A percentile compares a stretch with the other conserved stretches of the same genome.
These are phyloP conservation scores for Thera britannica DNA, from an alignment of 2,888 invertebrate species.

Conservation along the genomic window DNA sequence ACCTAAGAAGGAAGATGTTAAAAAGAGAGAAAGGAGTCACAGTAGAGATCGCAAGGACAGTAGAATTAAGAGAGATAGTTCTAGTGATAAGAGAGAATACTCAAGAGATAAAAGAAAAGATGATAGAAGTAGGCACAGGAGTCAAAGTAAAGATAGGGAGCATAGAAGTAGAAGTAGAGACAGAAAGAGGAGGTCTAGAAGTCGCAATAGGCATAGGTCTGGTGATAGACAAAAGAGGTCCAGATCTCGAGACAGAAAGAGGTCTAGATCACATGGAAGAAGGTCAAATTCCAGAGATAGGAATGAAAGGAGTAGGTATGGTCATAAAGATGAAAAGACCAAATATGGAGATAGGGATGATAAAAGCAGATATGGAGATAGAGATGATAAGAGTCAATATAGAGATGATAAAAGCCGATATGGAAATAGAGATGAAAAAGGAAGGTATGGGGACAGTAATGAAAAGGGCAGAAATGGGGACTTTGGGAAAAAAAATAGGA, in stretches of 20 bases:
- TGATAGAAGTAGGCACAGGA: conserved; percentile 54
- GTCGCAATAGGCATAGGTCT: conserved; percentile 45
- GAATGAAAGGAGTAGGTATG: conserved; percentile 30
- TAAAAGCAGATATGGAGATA: conserved; percentile 29
- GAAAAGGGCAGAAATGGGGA: conserved; percentile 44
- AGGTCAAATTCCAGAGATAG: conserved; percentile 46
- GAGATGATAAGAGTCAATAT: conserved; percentile 52
- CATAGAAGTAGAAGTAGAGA: conserved; percentile 55
- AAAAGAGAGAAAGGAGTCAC: conserved; percentile 56
- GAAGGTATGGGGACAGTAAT: conserved; percentile 29
- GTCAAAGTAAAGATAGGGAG: conserved; percentile 52
- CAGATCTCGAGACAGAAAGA: conserved; percentile 48
- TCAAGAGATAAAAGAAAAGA: conserved; percentile 60
- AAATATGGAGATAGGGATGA: conserved; percentile 52
- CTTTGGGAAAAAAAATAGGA: conserved; percentile 62
- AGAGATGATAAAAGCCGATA: conserved; percentile 47
- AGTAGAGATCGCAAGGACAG: conserved; percentile 58
- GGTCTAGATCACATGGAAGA: conserved; percentile 54
- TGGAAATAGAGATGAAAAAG: conserved; percentile 47
- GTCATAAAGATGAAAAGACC: conserved; percentile 50
- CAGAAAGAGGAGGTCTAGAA: conserved; percentile 56
- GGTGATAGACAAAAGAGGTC: conserved; percentile 46
- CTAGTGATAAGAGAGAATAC: conserved; percentile 58
- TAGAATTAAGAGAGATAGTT: conserved; percentile 54
- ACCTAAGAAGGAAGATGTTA: conserved; percentile 50